phyloP scores from a whole-genome alignment of 2,888 invertebrate genomes.

The Nymphalis c-album region DNA sequence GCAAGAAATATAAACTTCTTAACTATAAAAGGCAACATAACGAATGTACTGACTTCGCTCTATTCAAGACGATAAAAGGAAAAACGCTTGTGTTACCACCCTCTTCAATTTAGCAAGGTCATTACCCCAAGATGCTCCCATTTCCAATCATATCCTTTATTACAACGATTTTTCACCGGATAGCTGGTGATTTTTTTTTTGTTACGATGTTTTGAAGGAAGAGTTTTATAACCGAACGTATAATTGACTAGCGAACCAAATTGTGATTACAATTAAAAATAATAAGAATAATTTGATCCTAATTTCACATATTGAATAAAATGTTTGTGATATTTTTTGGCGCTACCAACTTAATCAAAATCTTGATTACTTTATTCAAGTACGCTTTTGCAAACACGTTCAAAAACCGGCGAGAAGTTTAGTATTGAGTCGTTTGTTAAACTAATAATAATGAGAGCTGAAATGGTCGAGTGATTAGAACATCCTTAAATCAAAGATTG shows the following conservation, averaged over 20 bases:
- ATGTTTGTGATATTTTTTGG: too few relatives aligned
- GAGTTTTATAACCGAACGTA: not conserved
- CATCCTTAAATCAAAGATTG: too few relatives aligned
- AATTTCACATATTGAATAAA: too few relatives aligned
- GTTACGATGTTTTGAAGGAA: not conserved
- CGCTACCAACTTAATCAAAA: too few relatives aligned
- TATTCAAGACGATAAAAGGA: conserved; percentile 24
- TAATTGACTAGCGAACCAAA: not conserved
- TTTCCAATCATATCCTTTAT: conserved; percentile 36
- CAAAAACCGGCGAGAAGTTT: too few relatives aligned
- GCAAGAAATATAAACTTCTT: not conserved
- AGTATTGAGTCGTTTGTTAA: too few relatives aligned
- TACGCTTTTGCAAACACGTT: too few relatives aligned
- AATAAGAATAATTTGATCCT: too few relatives aligned
- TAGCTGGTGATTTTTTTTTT: conserved; percentile 25
- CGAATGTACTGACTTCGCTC: conserved; percentile 1
- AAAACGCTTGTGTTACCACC: conserved; percentile 22
- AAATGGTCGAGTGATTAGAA: too few relatives aligned
- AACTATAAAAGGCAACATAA: conserved; percentile 3
- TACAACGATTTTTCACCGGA: conserved; percentile 25
- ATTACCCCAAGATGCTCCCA: conserved; percentile 35
- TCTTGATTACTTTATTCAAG: too few relatives aligned
- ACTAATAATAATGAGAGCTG: too few relatives aligned
- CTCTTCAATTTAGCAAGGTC: conserved; percentile 38
- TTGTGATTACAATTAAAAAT: too few relatives aligned